Evolutionary conservation across 2,797 vertebrate genomes (phyloP), one percentile per base, ranked within the genome.

Genomic region (Pampus argenteus): DNA sequence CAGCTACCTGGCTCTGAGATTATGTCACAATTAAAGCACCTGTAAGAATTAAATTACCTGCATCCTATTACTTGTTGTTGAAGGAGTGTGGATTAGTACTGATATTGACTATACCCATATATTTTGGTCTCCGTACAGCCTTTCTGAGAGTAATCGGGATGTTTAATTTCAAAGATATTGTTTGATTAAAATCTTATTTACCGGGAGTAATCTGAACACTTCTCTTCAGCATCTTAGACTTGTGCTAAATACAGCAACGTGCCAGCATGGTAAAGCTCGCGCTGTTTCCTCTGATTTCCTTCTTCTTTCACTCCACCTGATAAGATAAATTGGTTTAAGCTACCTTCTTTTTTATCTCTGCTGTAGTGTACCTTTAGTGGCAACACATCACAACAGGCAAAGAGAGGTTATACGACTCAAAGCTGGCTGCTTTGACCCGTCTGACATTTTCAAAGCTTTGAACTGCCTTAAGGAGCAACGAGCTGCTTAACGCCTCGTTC

Each of bases 221-320:
- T 74, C 81, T 89, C 77, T 78, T 62, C 55, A 56, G 49, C 34
- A 49, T 72, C 61, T 84, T 72, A 81, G 71, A 55, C 78, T 79
- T 81, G 72, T 23, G 14, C 76, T 82, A 84, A 84, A 89, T 89
- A 85, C 84, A 85, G 76, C 63, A 58, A 49, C 45, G 52, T 62
- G 77, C 59, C 26, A 22, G 62, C 77, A 71, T 54, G 40, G 68
- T 34, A n/a, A 66, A 48, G 74, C 55, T 6, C 7, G 14, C 55
- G 40, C 59, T 52, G 66, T 70, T 58, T 75, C 65, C 66, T 64
- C 49, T 69, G 75, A 79, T 88, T 90, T 81, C 9, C 28, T 55
- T 63, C 40, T 55, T 65, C 38, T 52, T 42, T 61, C 47, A 40
- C 36, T 71, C 34, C 5, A 56, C 28, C 66, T 73, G 66, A 85